Evolutionary conservation across 1,140 invertebrate genomes (phyloP), one percentile per base, ranked within the genome.

Genomic region (Pachyrhynchus sulphureomaculatus): DNA sequence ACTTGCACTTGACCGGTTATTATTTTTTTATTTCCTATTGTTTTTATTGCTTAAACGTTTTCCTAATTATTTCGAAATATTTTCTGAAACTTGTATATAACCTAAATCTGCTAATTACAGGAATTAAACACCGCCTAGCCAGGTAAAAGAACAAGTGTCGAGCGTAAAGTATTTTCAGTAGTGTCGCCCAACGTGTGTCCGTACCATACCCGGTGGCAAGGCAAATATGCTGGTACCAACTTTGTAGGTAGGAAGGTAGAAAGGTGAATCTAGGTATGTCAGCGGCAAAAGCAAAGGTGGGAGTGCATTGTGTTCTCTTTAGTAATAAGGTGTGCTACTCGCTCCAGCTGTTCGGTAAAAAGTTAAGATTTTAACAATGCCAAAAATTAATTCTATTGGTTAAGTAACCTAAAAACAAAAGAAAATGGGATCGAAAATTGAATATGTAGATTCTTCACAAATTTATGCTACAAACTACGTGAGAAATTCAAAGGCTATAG

Each of bases 401-500:
- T 45, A 45, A 39, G 6, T 12, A 21, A 51, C 29, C 13, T 29
- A 10, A 37, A 49, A 58, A 39, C 8, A 23, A 41, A 15, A 42
- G 18, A 37, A 37, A 48, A 93, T 93, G 90, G 89, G 89, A 66
- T 91, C 90, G 13, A 93, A 93, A 83, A 89, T 93, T 66, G 91
- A 93, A 75, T 94, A 93, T 77, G 89, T 93, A 47, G 91, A 93
- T 73, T 90, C 89, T 45, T 88, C 88, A 51, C 91, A 94, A 77
- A 85, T 93, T 74, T 92, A 94, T 77, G 91, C 91, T 47, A 91
- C 91, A 17, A 95, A 92, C 78, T 98, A 97, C 78, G 89, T 95
- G 36, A 84, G 95, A 70, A 97, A 98, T 83, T 95, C 92, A 41
- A 93, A 95, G 81, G 95, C 95, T 33, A 95, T 98, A 52, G 95